These are phyloP conservation scores for Aldrovandia affinis DNA, from an alignment of 2,797 vertebrate genomes.

Conservation along the genomic window DNA sequence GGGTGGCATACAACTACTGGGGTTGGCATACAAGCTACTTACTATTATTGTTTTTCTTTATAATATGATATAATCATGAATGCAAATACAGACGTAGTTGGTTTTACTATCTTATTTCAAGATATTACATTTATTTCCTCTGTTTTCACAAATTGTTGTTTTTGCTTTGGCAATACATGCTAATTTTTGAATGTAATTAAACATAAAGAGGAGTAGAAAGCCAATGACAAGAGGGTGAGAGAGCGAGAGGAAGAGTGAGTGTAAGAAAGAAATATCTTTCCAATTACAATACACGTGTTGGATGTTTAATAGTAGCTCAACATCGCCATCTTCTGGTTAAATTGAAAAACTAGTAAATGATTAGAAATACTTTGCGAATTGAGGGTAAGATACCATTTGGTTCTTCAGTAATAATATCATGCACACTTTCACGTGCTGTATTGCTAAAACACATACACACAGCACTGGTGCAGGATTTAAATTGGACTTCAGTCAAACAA, in stretches of 20 bases:
- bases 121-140: too few species aligned
- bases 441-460: neutral
- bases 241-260: neutral
- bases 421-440: neutral
- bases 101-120: too few species aligned
- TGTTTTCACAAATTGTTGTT: too few species aligned
- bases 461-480: neutral
- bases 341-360: neutral
- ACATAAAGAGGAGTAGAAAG: too few species aligned
- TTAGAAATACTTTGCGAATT: too few species aligned
- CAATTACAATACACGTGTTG: neutral
- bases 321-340: conserved; percentile 11
- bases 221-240: neutral
- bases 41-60: neutral
- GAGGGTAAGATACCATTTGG: too few species aligned
- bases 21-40: too few species aligned
- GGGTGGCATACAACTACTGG: neutral
- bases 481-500: too few species aligned
- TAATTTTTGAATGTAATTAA: too few species aligned
- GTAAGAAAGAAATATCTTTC: neutral
- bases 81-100: neutral
- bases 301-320: neutral
- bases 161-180: too few species aligned
- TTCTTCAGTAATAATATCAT: neutral
- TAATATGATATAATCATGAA: neutral